Evolutionary conservation across 1,140 invertebrate genomes (phyloP).

Genomic region (Bradynema listronoti): DNA sequence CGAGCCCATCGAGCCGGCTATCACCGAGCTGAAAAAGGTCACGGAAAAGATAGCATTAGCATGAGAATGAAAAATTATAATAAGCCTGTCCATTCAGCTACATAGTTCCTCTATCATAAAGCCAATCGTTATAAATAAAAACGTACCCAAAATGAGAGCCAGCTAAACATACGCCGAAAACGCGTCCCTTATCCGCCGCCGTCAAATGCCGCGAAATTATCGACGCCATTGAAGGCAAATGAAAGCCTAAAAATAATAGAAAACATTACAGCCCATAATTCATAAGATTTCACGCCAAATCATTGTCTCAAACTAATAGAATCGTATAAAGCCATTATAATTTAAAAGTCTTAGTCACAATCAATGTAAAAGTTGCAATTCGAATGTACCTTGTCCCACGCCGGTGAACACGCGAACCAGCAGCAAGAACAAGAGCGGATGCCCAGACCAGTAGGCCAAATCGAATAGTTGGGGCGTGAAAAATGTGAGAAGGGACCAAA

Average conservation of each 20-base stretch:
- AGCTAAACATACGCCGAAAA: slow-evolving; percentile 68
- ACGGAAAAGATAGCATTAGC: slow-evolving; percentile 9
- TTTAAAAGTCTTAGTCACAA: too few species aligned
- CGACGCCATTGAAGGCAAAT: slow-evolving; percentile 70
- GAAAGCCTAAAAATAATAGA: slow-evolving; percentile 61
- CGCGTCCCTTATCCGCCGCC: slow-evolving; percentile 67
- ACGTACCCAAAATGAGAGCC: slow-evolving; percentile 63
- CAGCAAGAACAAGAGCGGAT: slow-evolving; percentile 65
- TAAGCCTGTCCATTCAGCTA: background rate
- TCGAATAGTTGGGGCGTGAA: slow-evolving; percentile 66
- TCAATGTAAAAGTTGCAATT: too few species aligned
- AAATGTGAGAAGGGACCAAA: slow-evolving; percentile 68
- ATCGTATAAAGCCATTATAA: too few species aligned
- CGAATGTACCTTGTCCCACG: slow-evolving; percentile 65
- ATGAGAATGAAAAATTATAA: slow-evolving; percentile 11
- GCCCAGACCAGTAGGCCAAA: slow-evolving; percentile 62
- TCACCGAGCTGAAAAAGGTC: slow-evolving; percentile 65
- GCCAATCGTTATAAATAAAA: too few species aligned
- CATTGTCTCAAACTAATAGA: too few species aligned
- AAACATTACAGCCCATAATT: slow-evolving; percentile 7
- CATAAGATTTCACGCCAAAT: too few species aligned
- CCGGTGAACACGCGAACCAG: slow-evolving; percentile 66
- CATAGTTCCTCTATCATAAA: too few species aligned
- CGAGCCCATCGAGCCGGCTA: slow-evolving; percentile 69
- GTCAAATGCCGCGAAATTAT: slow-evolving; percentile 67